Evolutionary conservation across 2,888 invertebrate genomes (phyloP), one percentile per base, ranked within the genome.

Genomic region (Linyphia triangularis): DNA sequence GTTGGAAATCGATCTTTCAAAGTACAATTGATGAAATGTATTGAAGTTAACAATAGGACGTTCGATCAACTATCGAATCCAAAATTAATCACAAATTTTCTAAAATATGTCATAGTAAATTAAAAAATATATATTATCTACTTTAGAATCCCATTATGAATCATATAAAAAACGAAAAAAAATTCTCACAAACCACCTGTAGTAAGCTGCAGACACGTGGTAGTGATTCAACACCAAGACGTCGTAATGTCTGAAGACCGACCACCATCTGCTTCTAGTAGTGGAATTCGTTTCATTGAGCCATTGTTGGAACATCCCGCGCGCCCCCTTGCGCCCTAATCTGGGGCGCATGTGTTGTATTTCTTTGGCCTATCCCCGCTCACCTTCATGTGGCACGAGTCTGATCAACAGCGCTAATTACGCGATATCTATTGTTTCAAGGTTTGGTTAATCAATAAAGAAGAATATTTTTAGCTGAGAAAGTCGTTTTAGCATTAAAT

Each of bases 281-380:
- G 57, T 30, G n/a, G 26, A 59, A 33, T 33, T n/a, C 28, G 33
- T 75, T 75, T 59, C 75, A 75, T 75, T 75, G 59, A 59, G 40
- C 37, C 59, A 13, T 7, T 19, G 30, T 28, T 13, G 72, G 19
- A 22, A 19, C 57, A 22, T 10, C 67, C 30, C 33, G 7, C 67
- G 69, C 79, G 79, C 79, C 79, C 79, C 33, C 79, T 79, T 79
- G 65, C 69, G 79, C 10, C 37, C 22, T 59, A 22, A 26, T 1
- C 0, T 22, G n/a, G 51, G n/a, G 51, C 51, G n/a, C 51, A 51
- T 51, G 51, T 9, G n/a, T 51, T 51, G 16, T 7, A n/a, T 16
- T 51, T 16, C 51, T 51, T 51, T 16, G 51, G 51, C 51, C 5
- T 9, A 51, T 51, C n/a, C n/a, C 13, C 51, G 51, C 51, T 16